Evolutionary conservation across 2,888 invertebrate genomes (phyloP).

Genomic region (Elaeidobius kamerunicus): DNA sequence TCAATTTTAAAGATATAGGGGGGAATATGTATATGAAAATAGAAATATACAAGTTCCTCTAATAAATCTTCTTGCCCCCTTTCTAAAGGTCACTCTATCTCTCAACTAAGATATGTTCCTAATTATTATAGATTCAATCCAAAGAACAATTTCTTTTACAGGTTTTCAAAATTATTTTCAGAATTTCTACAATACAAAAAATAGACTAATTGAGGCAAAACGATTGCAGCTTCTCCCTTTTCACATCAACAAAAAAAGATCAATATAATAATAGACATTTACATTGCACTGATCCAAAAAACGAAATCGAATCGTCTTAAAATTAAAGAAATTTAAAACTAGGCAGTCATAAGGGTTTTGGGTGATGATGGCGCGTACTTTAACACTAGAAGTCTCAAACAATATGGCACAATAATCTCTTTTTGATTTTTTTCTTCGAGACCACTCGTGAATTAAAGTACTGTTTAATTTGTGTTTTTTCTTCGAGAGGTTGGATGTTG

Average conservation of each 20-base stretch:
- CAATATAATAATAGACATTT: slow-evolving; percentile 36
- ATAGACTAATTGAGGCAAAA: background rate
- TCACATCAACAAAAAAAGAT: too few relatives aligned
- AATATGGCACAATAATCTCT: slow-evolving; percentile 44
- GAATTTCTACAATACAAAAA: slow-evolving; percentile 4
- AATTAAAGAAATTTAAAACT: slow-evolving; percentile 45
- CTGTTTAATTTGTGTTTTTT: too few relatives aligned
- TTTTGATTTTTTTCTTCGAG: too few relatives aligned
- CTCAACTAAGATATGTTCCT: background rate
- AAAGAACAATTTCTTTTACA: background rate
- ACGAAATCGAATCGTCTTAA: slow-evolving; percentile 33
- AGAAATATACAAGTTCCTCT: background rate
- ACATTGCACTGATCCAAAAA: slow-evolving; percentile 51
- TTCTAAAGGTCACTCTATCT: background rate
- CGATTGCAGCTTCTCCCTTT: slow-evolving; percentile 29
- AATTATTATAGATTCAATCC: background rate
- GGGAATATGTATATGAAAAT: background rate
- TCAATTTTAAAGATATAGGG: background rate
- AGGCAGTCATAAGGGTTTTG: slow-evolving; percentile 43
- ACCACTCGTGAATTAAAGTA: too few relatives aligned
- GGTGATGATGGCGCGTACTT: too few relatives aligned
- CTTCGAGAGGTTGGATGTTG: too few relatives aligned
- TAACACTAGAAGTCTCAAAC: slow-evolving; percentile 31
- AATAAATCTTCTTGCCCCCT: background rate
- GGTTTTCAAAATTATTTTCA: background rate